phyloP scores from a whole-genome alignment of 2,797 vertebrate species.

The Chrosomus eos region DNA sequence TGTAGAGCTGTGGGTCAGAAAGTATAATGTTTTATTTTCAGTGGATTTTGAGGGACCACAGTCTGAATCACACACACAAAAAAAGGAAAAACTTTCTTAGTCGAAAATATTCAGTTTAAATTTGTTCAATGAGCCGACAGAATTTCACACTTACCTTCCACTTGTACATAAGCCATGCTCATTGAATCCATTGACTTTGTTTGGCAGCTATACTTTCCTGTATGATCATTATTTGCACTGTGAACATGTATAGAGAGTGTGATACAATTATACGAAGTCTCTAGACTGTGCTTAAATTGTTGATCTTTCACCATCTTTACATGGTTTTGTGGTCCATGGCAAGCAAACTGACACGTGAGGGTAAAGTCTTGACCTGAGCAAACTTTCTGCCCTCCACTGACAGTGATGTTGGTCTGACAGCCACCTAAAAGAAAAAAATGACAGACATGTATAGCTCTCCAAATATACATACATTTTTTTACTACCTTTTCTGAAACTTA shows the following conservation, averaged over 20 bases:
- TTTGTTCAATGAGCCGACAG: neutral
- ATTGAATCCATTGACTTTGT: neutral
- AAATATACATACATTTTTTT: slow-evolving; percentile 17
- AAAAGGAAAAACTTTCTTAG: neutral
- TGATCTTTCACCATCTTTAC: slow-evolving; percentile 37
- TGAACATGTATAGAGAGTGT: slow-evolving; percentile 22
- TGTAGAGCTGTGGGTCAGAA: neutral
- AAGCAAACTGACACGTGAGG: neutral
- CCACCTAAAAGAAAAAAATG: slow-evolving; percentile 41
- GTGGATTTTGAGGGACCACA: slow-evolving; percentile 12
- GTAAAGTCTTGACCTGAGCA: slow-evolving; percentile 36
- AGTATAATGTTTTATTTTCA: slow-evolving; percentile 8
- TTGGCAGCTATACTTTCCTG: slow-evolving; percentile 49
- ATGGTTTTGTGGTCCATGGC: neutral
- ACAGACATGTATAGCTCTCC: neutral
- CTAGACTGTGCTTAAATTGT: neutral
- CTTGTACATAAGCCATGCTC: neutral
- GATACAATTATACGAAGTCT: neutral
- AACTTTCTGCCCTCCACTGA: neutral
- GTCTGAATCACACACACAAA: slow-evolving; percentile 12
- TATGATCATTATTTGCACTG: slow-evolving; percentile 19
- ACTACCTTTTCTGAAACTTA: slow-evolving; percentile 22
- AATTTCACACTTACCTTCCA: slow-evolving; percentile 8
- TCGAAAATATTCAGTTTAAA: neutral
- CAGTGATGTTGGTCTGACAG: slow-evolving; percentile 20